Conservation (phyloP, 2,113 vertebrate species). For the Brachirus orientalis region DNA sequence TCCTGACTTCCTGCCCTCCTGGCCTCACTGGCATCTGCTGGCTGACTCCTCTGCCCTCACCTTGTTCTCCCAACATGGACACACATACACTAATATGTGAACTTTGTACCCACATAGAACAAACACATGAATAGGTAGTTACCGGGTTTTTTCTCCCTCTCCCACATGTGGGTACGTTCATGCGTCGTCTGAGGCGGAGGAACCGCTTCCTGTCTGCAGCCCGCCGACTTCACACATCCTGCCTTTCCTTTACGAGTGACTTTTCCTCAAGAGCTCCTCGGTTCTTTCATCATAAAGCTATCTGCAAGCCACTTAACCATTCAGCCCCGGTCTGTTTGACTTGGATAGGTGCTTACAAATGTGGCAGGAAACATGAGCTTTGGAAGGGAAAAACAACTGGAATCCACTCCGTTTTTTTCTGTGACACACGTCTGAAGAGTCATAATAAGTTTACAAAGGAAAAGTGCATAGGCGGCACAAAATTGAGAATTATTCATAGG, state of each 20-base stretch:
- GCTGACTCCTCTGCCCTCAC: conserved; percentile 80
- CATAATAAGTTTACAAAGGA: too few relatives aligned
- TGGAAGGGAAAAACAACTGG: conserved; percentile 5
- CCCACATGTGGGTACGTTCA: neutral
- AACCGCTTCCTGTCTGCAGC: conserved; percentile 54
- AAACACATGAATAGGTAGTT: conserved; percentile 17
- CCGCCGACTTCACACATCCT: conserved; percentile 44
- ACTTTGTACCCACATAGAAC: conserved; percentile 13
- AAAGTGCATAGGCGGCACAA: too few relatives aligned
- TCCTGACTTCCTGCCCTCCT: conserved; percentile 77
- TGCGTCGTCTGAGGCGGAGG: conserved; percentile 30
- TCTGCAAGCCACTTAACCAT: conserved; percentile 22
- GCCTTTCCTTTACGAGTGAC: conserved; percentile 40
- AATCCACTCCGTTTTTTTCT: neutral
- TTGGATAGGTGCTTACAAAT: conserved; percentile 42
- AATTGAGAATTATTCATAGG: too few relatives aligned
- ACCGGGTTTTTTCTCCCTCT: conserved; percentile 9
- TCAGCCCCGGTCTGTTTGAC: conserved; percentile 21
- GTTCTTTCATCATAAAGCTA: conserved; percentile 26
- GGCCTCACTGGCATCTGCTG: conserved; percentile 72
- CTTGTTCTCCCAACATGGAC: conserved; percentile 24
- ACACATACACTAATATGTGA: conserved; percentile 35
- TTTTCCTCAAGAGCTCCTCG: conserved; percentile 48
- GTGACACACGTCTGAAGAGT: neutral
- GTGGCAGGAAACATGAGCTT: conserved; percentile 30